A percentile compares a stretch with the other conserved stretches of the same genome.
Evolutionary conservation across 1,140 invertebrate genomes (phyloP).

Genomic region (Scaptomyza pallida): DNA sequence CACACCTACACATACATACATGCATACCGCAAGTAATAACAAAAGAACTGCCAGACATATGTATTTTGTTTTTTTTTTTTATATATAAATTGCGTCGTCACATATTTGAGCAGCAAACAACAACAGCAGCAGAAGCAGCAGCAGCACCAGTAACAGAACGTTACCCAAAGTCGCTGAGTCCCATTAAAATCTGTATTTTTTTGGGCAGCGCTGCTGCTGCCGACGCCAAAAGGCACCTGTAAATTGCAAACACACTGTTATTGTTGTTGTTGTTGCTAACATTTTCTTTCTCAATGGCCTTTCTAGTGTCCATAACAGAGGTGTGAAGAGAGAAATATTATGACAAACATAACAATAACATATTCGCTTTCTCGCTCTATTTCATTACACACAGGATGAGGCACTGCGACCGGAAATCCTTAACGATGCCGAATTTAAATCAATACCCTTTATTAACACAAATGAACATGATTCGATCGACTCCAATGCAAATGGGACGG

Average conservation of each 20-base stretch:
- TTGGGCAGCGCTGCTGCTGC: constrained; percentile 1
- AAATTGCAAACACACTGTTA: constrained; percentile 3
- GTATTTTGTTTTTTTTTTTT: too few relatives aligned
- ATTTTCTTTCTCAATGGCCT: constrained; percentile 35
- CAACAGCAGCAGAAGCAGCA: constrained; percentile 5
- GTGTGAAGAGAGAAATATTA: constrained; percentile 13
- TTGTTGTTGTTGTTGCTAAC: neutral
- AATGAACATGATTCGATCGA: constrained; percentile 38
- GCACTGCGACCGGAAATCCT: constrained; percentile 55
- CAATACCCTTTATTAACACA: constrained; percentile 59
- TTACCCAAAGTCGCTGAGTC: constrained; percentile 24
- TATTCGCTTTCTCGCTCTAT: constrained; percentile 15
- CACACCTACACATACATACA: constrained; percentile 10
- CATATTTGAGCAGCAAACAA: constrained; percentile 27
- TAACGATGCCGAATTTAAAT: constrained; percentile 58
- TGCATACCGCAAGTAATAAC: constrained; percentile 35
- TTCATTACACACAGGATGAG: constrained; percentile 49
- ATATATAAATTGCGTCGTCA: constrained; percentile 57
- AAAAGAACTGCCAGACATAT: constrained; percentile 55
- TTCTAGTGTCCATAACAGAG: constrained; percentile 58
- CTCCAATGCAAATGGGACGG: constrained; percentile 27
- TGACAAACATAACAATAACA: constrained; percentile 15
- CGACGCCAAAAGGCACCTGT: constrained; percentile 22
- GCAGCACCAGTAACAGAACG: constrained; percentile 7
- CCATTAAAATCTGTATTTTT: constrained; percentile 20